These are phyloP conservation scores for Dryobota labecula DNA, from an alignment of 2,888 invertebrate species.

Conservation along the genomic window DNA sequence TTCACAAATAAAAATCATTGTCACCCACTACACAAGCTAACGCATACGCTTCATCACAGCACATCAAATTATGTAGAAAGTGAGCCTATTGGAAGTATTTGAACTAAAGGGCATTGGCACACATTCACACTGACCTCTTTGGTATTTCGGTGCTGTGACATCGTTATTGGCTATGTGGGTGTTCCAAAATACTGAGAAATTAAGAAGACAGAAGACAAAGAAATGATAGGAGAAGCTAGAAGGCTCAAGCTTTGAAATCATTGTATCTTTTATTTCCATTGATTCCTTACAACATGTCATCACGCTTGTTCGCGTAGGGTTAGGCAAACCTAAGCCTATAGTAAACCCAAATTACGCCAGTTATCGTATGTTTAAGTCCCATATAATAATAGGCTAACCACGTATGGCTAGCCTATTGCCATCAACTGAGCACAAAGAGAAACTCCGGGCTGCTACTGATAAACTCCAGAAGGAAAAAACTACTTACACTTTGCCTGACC, in stretches of 20 bases:
- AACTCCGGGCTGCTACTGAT: too few relatives aligned
- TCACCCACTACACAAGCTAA: conserved; percentile 23
- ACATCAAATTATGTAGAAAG: conserved; percentile 57
- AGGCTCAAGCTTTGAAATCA: neutral
- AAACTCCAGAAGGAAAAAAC: too few relatives aligned
- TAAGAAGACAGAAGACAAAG: neutral
- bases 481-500: too few relatives aligned
- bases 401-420: too few relatives aligned
- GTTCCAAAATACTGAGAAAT: neutral
- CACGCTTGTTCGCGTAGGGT: too few relatives aligned
- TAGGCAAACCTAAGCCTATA: too few relatives aligned
- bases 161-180: conserved; percentile 14
- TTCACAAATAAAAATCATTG: conserved; percentile 4
- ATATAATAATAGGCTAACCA: too few relatives aligned
- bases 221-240: neutral
- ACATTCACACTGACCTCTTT: conserved; percentile 51
- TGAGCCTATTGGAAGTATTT: conserved; percentile 31
- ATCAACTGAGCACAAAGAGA: too few relatives aligned
- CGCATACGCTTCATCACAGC: conserved; percentile 24
- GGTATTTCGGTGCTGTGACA: conserved; percentile 12
- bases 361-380: too few relatives aligned
- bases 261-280: neutral
- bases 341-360: too few relatives aligned
- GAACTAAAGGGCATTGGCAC: conserved; percentile 53
- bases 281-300: neutral